A percentile compares a stretch with the other conserved stretches of the same genome.
These are phyloP conservation scores for Urocynchramus pylzowi DNA, from an alignment of 2,113 vertebrate genomes.

Conservation along the genomic window DNA sequence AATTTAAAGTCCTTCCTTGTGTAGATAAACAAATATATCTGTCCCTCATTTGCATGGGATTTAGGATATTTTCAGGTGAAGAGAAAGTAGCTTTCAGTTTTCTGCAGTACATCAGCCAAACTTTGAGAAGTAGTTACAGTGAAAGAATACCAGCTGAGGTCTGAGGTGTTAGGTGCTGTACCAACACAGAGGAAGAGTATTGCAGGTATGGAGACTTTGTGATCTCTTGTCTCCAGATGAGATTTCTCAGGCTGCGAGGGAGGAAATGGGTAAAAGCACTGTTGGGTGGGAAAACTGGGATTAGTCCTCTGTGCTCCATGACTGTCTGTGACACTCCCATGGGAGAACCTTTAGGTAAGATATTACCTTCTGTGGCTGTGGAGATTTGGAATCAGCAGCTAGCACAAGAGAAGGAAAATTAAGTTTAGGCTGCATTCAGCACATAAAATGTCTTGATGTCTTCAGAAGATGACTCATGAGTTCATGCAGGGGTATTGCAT, in stretches of 20 bases:
- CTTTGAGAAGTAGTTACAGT: not conserved
- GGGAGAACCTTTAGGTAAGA: not conserved
- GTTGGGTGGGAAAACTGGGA: not conserved
- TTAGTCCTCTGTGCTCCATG: not conserved
- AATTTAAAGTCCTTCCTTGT: constrained; percentile 19
- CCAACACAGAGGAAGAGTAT: not conserved
- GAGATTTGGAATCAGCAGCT: not conserved
- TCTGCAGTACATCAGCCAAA: not conserved
- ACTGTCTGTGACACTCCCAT: accelerated
- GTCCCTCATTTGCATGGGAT: constrained; percentile 14
- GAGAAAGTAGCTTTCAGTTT: not conserved
- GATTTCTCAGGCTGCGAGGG: not conserved
- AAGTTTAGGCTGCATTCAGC: not conserved
- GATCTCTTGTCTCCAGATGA: not conserved
- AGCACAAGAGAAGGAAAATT: not conserved
- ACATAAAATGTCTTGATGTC: not conserved
- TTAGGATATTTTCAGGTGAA: not conserved
- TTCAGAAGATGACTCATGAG: not conserved
- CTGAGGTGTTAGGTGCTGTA: not conserved
- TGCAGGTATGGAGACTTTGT: not conserved
- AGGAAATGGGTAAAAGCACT: not conserved
- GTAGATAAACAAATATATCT: constrained; percentile 43
- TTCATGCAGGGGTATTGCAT: not conserved
- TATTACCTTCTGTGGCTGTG: not conserved
- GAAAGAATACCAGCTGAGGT: not conserved